Percentiles rank a stretch among this genome's conserved stretches.
phyloP scores from a whole-genome alignment of 2,888 invertebrate genomes.

The Odontocerum albicorne region DNA sequence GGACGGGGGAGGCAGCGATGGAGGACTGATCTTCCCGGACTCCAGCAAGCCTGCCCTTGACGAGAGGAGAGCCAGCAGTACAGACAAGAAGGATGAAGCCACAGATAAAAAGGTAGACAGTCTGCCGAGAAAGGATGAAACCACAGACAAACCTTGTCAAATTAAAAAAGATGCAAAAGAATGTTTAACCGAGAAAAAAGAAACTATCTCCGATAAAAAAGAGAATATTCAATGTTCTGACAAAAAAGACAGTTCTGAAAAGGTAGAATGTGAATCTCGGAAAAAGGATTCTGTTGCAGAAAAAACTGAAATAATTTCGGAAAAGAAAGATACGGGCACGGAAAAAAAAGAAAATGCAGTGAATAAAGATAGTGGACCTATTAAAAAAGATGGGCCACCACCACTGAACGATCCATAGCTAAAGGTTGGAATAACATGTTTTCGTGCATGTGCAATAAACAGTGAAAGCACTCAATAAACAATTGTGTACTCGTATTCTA shows the following conservation, averaged over 20 bases:
- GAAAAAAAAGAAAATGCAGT: constrained; percentile 9
- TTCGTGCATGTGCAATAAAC: too few species aligned
- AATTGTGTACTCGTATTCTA: too few species aligned
- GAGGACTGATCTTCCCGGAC: constrained; percentile 23
- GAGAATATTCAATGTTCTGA: too few species aligned
- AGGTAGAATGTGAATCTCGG: constrained; percentile 1
- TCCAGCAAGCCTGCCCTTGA: constrained; percentile 12
- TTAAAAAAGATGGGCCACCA: too few species aligned
- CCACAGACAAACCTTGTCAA: not conserved
- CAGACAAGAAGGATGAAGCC: not conserved
- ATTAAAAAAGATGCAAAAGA: constrained; percentile 1
- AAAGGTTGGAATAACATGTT: too few species aligned
- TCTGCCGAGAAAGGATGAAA: too few species aligned
- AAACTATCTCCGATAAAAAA: constrained; percentile 3
- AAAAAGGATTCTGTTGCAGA: not conserved
- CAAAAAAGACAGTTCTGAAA: constrained; percentile 14
- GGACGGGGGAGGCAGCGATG: constrained; percentile 9
- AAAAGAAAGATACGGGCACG: constrained; percentile 1
- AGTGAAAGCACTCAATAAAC: too few species aligned
- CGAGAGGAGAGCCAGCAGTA: constrained; percentile 1
- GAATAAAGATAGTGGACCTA: constrained; percentile 12
- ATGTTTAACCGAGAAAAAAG: constrained; percentile 4
- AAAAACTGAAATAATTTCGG: constrained; percentile 3
- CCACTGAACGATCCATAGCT: too few species aligned
- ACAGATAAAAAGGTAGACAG: constrained; percentile 5